Conservation (phyloP, 2,888 invertebrate species). For the Oxycera nigricornis region DNA sequence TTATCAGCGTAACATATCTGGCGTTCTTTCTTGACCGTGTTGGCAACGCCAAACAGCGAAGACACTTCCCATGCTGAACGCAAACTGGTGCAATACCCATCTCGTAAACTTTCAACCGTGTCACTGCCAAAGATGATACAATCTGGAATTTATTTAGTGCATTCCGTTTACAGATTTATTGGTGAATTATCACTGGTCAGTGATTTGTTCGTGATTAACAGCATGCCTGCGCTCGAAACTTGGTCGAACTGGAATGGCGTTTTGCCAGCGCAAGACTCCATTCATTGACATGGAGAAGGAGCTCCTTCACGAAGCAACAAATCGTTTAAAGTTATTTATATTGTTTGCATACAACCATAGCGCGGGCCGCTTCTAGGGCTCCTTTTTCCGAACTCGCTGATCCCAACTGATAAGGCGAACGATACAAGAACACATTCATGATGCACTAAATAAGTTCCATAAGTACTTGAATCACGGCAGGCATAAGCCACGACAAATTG, state of each 20-base stretch:
- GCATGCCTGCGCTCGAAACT: conserved; percentile 21
- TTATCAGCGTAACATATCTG: no score
- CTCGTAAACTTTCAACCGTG: conserved; percentile 27
- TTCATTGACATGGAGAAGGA: conserved; percentile 11
- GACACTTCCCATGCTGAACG: no score
- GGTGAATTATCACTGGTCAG: conserved; percentile 44
- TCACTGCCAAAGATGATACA: conserved; percentile 41
- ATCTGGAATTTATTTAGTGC: conserved; percentile 47
- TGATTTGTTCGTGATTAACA: conserved; percentile 45
- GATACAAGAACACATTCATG: conserved; percentile 30
- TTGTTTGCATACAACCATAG: conserved; percentile 36
- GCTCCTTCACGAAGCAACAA: conserved; percentile 30
- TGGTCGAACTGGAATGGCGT: not conserved
- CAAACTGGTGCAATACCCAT: not conserved
- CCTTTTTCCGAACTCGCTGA: conserved; percentile 4
- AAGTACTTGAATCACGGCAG: conserved; percentile 29
- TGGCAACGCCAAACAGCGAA: no score
- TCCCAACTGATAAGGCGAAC: conserved; percentile 23
- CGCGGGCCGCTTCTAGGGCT: conserved; percentile 23
- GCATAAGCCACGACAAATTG: conserved; percentile 37
- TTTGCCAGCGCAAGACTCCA: not conserved
- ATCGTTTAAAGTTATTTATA: conserved; percentile 40
- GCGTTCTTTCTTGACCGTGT: no score
- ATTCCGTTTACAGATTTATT: conserved; percentile 45
- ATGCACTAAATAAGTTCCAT: conserved; percentile 20